Evolutionary conservation across 2,113 vertebrate genomes (phyloP).

Genomic region (Mormyrus iriodes): DNA sequence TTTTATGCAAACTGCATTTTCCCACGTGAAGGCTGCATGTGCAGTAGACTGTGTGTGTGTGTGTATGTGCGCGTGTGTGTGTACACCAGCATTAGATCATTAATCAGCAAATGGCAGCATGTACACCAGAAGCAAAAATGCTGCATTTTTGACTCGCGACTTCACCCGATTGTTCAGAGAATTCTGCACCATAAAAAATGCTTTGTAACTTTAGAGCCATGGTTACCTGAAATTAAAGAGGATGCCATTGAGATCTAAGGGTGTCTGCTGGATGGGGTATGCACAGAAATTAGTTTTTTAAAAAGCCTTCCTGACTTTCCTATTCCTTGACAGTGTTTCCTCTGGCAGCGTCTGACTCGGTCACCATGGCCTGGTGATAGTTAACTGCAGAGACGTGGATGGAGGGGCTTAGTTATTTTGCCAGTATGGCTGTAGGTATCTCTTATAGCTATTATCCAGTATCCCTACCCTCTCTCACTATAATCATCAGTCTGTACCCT

Average conservation of each 20-base stretch:
- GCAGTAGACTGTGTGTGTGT: background rate
- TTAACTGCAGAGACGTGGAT: background rate
- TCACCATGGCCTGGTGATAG: background rate
- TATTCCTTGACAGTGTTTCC: background rate
- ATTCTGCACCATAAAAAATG: background rate
- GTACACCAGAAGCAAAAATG: background rate
- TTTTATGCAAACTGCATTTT: background rate
- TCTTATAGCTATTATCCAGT: background rate
- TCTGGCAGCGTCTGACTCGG: background rate
- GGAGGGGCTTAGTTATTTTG: background rate
- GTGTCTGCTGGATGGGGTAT: background rate
- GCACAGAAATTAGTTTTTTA: background rate
- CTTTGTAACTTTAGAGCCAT: background rate
- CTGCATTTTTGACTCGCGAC: background rate
- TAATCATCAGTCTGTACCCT: background rate
- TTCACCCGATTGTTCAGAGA: background rate
- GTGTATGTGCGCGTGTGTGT: too few species aligned
- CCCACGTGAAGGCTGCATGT: background rate
- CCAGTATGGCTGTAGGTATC: background rate
- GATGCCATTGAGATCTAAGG: background rate
- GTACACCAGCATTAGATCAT: background rate
- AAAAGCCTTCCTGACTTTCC: background rate
- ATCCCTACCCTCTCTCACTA: background rate
- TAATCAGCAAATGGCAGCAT: background rate
- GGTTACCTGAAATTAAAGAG: background rate